Evolutionary conservation across 2,797 vertebrate species (phyloP).

Genomic region (Lepus oiostolus): DNA sequence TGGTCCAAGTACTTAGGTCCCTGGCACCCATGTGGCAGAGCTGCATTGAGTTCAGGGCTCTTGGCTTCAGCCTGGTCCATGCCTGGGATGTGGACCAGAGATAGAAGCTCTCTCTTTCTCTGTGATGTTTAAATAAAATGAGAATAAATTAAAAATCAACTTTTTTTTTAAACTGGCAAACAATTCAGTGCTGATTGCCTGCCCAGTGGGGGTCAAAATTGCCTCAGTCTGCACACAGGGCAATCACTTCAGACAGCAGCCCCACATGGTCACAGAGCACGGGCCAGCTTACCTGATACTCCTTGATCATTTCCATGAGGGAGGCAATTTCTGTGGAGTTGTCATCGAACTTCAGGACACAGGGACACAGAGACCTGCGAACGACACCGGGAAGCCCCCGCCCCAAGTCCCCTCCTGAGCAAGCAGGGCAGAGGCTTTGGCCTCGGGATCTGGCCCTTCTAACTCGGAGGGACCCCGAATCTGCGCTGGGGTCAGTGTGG

Average conservation of each 20-base stretch:
- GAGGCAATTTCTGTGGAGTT: constrained; percentile 80
- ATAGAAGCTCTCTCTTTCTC: too few species aligned
- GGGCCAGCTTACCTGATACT: constrained; percentile 87
- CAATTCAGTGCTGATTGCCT: not conserved
- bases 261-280: not conserved
- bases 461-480: not conserved
- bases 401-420: not conserved
- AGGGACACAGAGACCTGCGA: constrained; percentile 84
- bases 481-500: not conserved
- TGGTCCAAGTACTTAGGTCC: too few species aligned
- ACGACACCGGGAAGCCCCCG: not conserved
- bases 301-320: constrained; percentile 84
- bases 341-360: constrained; percentile 82
- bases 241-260: not conserved
- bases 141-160: too few species aligned
- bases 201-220: not conserved
- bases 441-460: not conserved
- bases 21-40: too few species aligned
- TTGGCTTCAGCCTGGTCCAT: too few species aligned
- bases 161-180: not conserved
- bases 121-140: too few species aligned
- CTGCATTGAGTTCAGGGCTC: too few species aligned
- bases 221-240: not conserved
- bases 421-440: not conserved
- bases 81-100: too few species aligned